These are phyloP conservation scores for Petaurus breviceps DNA, from an alignment of 2,113 vertebrate genomes.

Conservation along the genomic window DNA sequence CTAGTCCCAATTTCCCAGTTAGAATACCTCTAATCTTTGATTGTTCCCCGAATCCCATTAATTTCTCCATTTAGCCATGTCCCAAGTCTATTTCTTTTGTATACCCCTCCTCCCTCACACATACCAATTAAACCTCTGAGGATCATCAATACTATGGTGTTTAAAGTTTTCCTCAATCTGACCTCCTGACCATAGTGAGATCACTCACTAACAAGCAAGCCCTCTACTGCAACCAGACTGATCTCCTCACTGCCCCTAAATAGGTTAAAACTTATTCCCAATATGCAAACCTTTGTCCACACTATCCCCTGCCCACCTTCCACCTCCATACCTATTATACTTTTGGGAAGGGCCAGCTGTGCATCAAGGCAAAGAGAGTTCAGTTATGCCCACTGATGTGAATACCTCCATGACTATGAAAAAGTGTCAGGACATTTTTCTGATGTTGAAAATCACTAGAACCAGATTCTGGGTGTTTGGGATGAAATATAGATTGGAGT, in stretches of 20 bases:
- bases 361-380: neutral
- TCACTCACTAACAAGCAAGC: neutral
- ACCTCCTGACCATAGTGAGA: no score
- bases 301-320: neutral
- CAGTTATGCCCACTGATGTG: neutral
- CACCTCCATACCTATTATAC: neutral
- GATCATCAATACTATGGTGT: neutral
- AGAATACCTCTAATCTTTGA: neutral
- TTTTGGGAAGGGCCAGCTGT: neutral
- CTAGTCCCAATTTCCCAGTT: neutral
- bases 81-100: neutral
- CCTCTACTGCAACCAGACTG: neutral
- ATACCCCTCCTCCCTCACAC: no score
- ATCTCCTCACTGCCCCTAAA: neutral
- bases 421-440: neutral
- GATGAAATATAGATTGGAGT: neutral
- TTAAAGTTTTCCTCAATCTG: neutral
- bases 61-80: constrained; percentile 12
- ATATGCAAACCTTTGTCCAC: neutral
- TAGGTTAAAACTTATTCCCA: neutral
- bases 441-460: neutral
- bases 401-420: neutral
- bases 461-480: neutral
- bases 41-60: neutral
- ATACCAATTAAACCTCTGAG: neutral